Base-by-base conservation (phyloP, 2,888 invertebrate genomes). In the Pandemis cinnamomeana region DNA sequence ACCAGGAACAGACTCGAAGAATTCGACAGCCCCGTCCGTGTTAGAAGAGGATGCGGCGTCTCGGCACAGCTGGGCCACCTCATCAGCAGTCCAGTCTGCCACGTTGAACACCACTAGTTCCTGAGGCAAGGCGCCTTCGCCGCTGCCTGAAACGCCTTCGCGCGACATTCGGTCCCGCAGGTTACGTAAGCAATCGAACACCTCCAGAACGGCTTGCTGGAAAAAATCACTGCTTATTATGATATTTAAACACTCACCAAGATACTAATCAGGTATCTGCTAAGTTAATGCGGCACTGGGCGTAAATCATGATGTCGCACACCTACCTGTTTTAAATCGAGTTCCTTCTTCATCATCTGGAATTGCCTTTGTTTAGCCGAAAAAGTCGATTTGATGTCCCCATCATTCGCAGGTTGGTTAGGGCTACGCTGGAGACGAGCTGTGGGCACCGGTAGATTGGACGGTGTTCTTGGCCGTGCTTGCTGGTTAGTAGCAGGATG, bases 311-410 rank as follows among this genome's bases (percentile, higher is more conserved):
- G 27, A 36, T 36, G 4, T 36, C 27, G 27, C 2, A 4, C 11
- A 46, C 10, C 2, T 79, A 93, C 94, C 86, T 94, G 94, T 83
- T 92, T 93, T 46, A 93, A 77, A 80, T 94, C 93, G n/a, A 94
- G 81, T 75, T 93, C 93, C 78, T 89, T 93, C 78, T 93, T 94
- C 88, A 93, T 80, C 27, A 73, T 77, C 36, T 87, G 86, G 78
- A 91, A 93, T 80, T 90, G 85, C 77, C 84, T 86, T 61, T 89
- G 87, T 77, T 90, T 93, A 13, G 78, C 76, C 7, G 75, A 72
- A 71, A 85, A 92, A 5, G 81, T 75, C 1, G 85, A 77, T 81
- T 86, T 88, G 4, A 91, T 77, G 51, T 89, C 88, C 5, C 86
- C 85, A 7, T 86, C 85, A n/a, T 88, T 84, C 44, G 81, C 83